phyloP scores from a whole-genome alignment of 1,140 invertebrate species.

The Linepithema humile region DNA sequence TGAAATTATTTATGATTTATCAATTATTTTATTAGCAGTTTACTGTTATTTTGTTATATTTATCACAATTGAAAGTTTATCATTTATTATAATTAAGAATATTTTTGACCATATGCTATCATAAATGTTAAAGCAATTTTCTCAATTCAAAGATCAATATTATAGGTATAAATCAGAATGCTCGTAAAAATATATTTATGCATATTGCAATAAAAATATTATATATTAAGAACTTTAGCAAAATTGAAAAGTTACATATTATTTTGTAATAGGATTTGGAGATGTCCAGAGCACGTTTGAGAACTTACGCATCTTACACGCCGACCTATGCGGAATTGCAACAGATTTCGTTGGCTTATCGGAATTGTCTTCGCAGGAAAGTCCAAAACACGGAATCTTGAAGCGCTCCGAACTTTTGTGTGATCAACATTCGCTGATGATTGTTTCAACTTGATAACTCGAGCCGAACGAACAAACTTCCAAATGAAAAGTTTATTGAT shows the following conservation, averaged over 20 bases:
- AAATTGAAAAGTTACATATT: conserved; percentile 17
- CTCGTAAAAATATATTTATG: background rate
- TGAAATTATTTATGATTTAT: background rate
- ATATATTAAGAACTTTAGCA: background rate
- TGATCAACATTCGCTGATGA: conserved; percentile 24
- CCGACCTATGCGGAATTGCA: conserved; percentile 80
- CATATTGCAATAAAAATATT: background rate
- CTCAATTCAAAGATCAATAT: background rate
- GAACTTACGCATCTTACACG: conserved; percentile 79
- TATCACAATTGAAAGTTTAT: background rate
- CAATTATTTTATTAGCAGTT: background rate
- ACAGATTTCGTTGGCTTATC: conserved; percentile 72
- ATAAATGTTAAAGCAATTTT: background rate
- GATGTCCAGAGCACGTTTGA: conserved; percentile 76
- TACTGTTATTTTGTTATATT: background rate
- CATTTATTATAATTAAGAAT: background rate
- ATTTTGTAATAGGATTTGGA: conserved; percentile 77
- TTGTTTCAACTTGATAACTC: conserved; percentile 80
- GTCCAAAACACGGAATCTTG: background rate
- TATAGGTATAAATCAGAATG: background rate
- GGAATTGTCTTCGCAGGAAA: conserved; percentile 59
- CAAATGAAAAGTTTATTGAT: conserved; percentile 83
- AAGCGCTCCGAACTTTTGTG: background rate
- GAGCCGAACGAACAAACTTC: conserved; percentile 85
- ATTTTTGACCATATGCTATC: background rate